phyloP scores from a whole-genome alignment of 2,113 vertebrate species.

The Capreolus pygargus region DNA sequence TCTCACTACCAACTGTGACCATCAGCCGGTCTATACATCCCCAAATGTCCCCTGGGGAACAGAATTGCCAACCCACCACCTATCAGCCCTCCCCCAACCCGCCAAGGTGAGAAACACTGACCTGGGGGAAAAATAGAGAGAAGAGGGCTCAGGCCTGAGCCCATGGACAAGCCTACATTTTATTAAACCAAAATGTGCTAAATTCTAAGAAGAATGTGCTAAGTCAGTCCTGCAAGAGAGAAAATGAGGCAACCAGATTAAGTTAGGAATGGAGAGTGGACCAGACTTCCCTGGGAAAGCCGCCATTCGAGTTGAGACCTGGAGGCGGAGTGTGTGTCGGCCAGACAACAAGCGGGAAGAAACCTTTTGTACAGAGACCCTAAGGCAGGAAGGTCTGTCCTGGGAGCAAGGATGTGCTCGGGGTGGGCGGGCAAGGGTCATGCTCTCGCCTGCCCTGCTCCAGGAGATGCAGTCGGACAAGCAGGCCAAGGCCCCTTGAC shows the following conservation, averaged over 20 bases:
- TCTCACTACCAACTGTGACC: background rate
- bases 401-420: background rate
- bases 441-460: background rate
- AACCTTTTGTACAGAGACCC: background rate
- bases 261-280: background rate
- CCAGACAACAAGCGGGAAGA: background rate
- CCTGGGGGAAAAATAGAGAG: background rate
- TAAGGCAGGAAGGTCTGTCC: background rate
- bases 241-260: background rate
- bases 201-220: background rate
- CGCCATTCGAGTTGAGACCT: background rate
- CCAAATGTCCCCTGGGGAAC: background rate
- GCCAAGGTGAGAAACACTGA: background rate
- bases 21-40: background rate
- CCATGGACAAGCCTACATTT: background rate
- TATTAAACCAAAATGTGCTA: background rate
- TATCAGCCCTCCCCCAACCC: background rate
- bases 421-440: background rate
- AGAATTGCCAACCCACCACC: background rate
- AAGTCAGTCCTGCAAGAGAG: background rate
- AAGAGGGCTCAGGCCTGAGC: background rate
- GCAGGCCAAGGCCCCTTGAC: rapidly evolving
- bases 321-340: background rate
- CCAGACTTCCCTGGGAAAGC: background rate
- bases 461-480: background rate